phyloP scores from a whole-genome alignment of 2,113 vertebrate genomes.

The Stomatorhinus ivindoensis region DNA sequence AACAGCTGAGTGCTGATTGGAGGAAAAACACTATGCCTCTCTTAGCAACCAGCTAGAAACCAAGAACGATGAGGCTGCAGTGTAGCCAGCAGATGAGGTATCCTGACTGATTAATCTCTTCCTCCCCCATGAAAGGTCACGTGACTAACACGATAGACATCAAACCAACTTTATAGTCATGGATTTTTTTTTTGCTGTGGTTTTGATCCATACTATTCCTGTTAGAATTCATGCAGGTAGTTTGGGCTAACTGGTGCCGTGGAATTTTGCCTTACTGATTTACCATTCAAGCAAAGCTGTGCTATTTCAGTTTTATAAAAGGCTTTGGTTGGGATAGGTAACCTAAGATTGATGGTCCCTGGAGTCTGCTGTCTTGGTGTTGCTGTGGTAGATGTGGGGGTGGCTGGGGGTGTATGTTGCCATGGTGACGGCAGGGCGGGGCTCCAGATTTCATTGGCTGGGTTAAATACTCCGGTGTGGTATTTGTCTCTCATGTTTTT shows the following conservation, averaged over 20 bases:
- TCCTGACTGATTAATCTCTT: not conserved
- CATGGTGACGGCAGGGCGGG: not conserved
- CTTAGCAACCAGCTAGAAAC: not conserved
- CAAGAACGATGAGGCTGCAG: not conserved
- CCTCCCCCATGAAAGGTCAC: not conserved
- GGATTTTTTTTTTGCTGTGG: not conserved
- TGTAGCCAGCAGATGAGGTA: not conserved
- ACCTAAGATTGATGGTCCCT: not conserved
- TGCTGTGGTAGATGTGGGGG: not conserved
- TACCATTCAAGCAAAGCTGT: not conserved
- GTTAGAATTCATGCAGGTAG: not conserved
- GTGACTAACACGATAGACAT: not conserved
- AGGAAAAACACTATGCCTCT: not conserved
- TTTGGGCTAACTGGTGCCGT: not conserved
- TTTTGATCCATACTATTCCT: not conserved
- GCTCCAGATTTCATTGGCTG: constrained; percentile 2
- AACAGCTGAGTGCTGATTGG: not conserved
- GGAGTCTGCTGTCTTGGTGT: not conserved
- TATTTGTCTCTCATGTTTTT: not conserved
- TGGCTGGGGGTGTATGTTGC: not conserved
- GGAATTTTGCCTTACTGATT: not conserved
- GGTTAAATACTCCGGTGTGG: not conserved
- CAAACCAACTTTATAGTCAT: not conserved
- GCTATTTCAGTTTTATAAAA: not conserved
- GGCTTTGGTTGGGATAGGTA: constrained; percentile 1